phyloP scores from a whole-genome alignment of 2,797 vertebrate species.

The Miichthys miiuy region DNA sequence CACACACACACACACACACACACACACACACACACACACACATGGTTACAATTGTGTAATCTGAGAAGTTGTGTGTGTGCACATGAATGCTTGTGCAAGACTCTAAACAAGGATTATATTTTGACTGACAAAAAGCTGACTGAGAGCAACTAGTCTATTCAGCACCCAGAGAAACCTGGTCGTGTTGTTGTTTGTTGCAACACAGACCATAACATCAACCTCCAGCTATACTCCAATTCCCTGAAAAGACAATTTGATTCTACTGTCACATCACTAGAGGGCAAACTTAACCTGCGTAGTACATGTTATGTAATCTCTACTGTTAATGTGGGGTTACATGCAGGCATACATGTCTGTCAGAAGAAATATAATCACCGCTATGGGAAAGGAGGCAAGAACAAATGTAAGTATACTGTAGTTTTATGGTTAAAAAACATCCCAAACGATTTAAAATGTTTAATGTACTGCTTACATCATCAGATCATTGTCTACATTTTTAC shows the following conservation, averaged over 20 bases:
- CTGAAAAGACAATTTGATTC: neutral
- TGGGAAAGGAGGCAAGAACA: constrained; percentile 53
- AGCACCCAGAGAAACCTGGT: too few relatives aligned
- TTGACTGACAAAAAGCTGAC: too few relatives aligned
- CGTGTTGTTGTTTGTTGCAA: too few relatives aligned
- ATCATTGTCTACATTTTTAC: neutral
- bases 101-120: too few relatives aligned
- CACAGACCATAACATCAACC: too few relatives aligned
- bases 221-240: too few relatives aligned
- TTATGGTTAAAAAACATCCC: neutral
- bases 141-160: too few relatives aligned
- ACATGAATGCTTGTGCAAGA: neutral
- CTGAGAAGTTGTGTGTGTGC: constrained; percentile 19
- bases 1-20: neutral
- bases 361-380: too few relatives aligned
- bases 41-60: neutral
- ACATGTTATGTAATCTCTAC: constrained; percentile 68
- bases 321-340: constrained; percentile 78
- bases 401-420: constrained; percentile 68
- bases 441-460: neutral
- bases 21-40: neutral
- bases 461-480: neutral
- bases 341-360: too few relatives aligned
- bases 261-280: constrained; percentile 54
- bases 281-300: neutral